phyloP scores from a whole-genome alignment of 2,113 vertebrate species.

The Arizona elegans region DNA sequence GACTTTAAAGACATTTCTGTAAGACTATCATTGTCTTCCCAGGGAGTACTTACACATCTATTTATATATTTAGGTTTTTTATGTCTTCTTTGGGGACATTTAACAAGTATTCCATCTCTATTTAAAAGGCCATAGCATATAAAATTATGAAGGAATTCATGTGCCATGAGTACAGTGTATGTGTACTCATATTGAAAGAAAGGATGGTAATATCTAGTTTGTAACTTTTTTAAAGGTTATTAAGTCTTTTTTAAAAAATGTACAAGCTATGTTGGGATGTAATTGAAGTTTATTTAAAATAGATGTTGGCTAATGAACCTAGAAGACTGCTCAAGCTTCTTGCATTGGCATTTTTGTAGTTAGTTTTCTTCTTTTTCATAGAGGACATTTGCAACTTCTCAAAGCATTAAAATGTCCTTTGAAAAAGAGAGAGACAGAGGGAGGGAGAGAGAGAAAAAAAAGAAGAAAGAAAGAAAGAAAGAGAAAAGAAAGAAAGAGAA shows the following conservation, averaged over 20 bases:
- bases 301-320: background rate
- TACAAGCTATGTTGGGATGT: slow-evolving; percentile 12
- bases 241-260: slow-evolving; percentile 5
- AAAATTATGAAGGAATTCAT: slow-evolving; percentile 20
- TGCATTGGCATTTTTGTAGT: background rate
- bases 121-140: slow-evolving; percentile 26
- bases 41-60: slow-evolving; percentile 25
- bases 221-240: slow-evolving; percentile 25
- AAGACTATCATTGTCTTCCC: slow-evolving; percentile 17
- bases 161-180: background rate
- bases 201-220: background rate
- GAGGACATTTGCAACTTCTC: background rate
- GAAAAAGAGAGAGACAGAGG: background rate
- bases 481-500: too few relatives aligned
- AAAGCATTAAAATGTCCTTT: background rate
- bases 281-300: slow-evolving; percentile 14
- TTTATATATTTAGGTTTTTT: slow-evolving; percentile 39
- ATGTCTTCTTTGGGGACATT: slow-evolving; percentile 35
- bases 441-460: too few relatives aligned
- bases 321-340: slow-evolving; percentile 10
- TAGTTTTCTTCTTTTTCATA: background rate
- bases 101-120: slow-evolving; percentile 23
- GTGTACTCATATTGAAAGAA: background rate
- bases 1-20: background rate
- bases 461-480: too few relatives aligned